Percentiles rank a stretch among this genome's conserved stretches.
Evolutionary conservation across 2,113 vertebrate genomes (phyloP).

Genomic region (Clupea harengus): DNA sequence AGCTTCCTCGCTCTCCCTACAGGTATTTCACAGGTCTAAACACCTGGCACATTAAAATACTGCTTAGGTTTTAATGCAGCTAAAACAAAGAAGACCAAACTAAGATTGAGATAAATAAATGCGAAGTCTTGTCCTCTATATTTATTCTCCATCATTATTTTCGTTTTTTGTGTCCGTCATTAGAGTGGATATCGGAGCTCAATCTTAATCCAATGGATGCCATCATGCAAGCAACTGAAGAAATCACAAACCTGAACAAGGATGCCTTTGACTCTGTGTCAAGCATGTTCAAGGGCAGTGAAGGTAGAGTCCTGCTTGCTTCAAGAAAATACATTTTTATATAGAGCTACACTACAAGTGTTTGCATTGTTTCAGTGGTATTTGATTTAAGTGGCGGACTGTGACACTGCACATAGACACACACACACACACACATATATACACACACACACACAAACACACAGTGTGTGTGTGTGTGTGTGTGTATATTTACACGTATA

Average conservation of each 20-base stretch:
- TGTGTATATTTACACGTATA: no score
- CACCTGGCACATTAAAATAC: background rate
- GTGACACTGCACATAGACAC: no score
- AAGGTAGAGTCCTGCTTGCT: conserved; percentile 25
- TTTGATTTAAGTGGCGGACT: no score
- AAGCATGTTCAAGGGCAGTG: conserved; percentile 16
- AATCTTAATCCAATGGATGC: conserved; percentile 28
- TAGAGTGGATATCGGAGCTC: background rate
- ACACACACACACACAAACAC: no score
- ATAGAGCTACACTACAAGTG: no score
- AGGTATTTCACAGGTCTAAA: background rate
- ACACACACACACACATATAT: no score
- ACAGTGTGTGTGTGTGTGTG: no score
- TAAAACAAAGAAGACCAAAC: background rate
- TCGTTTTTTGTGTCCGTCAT: no score
- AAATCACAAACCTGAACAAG: conserved; percentile 19
- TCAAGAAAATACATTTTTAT: background rate
- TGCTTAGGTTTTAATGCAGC: background rate
- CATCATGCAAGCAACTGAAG: conserved; percentile 22
- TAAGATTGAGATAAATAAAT: background rate
- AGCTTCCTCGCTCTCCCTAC: background rate
- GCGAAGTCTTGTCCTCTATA: background rate
- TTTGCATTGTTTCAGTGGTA: no score
- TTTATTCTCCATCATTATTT: background rate
- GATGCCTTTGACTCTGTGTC: conserved; percentile 12